Evolutionary conservation across 2,888 invertebrate genomes (phyloP), one percentile per base, ranked within the genome.

Genomic region (Clitarchus hookeri): DNA sequence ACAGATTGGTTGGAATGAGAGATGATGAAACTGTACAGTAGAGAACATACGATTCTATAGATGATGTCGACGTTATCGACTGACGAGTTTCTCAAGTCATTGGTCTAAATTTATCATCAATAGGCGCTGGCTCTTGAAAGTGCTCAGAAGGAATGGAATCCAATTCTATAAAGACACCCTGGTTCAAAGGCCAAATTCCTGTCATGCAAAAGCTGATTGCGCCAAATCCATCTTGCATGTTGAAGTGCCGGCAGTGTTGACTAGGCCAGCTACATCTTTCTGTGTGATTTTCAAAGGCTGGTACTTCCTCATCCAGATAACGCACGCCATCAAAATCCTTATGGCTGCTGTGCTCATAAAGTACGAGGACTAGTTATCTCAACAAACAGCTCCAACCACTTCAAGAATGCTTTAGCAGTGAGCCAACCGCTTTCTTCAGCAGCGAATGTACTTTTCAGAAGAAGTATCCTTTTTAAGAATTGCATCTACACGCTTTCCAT

Each of bases 181-280:
- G 54, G 77, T 86, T 84, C 44, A 82, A 87, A 25, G 85, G 83
- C 78, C 65, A 86, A 12, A 86, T 9, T 9, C 12, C 48, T 48
- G 48, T 86, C 89, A 89, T n/a, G 44, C 84, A 77, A 88, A 87
- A 13, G 86, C 87, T 87, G 89, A 19, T 27, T 44, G 85, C n/a
- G n/a, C n/a, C n/a, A n/a, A n/a, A n/a, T n/a, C n/a, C n/a, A n/a
- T n/a, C n/a, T n/a, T n/a, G n/a, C n/a, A n/a, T n/a, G n/a, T n/a
- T n/a, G n/a, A n/a, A n/a, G n/a, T n/a, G n/a, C n/a, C n/a, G n/a
- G n/a, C n/a, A n/a, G n/a, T n/a, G n/a, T n/a, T n/a, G n/a, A n/a
- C n/a, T n/a, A n/a, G n/a, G n/a, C n/a, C n/a, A n/a, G n/a, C n/a
- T n/a, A n/a, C n/a, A n/a, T n/a, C n/a, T n/a, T n/a, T n/a, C n/a